Conservation (phyloP, 2,113 vertebrate species). For the Cephalopholis sonnerati region DNA sequence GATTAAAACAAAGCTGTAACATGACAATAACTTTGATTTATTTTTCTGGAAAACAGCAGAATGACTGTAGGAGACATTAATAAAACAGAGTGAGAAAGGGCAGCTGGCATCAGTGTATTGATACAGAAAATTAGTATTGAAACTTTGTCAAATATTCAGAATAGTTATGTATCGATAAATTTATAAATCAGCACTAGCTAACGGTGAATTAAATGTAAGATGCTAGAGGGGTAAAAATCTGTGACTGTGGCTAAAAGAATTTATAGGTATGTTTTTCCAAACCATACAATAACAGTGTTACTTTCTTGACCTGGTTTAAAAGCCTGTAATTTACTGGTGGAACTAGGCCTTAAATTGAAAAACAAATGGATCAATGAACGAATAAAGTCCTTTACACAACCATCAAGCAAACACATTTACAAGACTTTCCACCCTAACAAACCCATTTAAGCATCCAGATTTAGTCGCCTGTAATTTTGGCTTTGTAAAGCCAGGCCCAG, state of each 20-base stretch:
- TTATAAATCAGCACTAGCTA: background rate
- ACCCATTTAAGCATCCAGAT: conserved; percentile 19
- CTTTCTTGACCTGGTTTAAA: background rate
- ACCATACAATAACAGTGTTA: background rate
- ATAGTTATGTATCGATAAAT: too few species aligned
- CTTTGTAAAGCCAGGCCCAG: conserved; percentile 9
- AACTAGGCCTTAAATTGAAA: background rate
- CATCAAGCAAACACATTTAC: conserved; percentile 5
- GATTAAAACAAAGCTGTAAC: too few species aligned
- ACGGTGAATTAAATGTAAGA: background rate
- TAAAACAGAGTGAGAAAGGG: too few species aligned
- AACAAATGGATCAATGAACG: conserved; percentile 2
- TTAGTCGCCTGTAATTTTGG: conserved; percentile 38
- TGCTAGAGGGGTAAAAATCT: background rate
- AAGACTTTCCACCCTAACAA: conserved; percentile 6
- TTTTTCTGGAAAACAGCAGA: too few species aligned
- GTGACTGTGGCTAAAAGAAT: background rate
- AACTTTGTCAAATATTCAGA: too few species aligned
- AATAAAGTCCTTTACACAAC: background rate
- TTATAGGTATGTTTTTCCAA: background rate
- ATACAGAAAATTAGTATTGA: too few species aligned
- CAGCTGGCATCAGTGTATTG: too few species aligned
- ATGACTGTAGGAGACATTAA: too few species aligned
- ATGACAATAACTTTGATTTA: too few species aligned
- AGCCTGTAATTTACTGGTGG: background rate